These are phyloP conservation scores for Tetranychus truncatus DNA, from an alignment of 2,888 invertebrate genomes.

Conservation along the genomic window DNA sequence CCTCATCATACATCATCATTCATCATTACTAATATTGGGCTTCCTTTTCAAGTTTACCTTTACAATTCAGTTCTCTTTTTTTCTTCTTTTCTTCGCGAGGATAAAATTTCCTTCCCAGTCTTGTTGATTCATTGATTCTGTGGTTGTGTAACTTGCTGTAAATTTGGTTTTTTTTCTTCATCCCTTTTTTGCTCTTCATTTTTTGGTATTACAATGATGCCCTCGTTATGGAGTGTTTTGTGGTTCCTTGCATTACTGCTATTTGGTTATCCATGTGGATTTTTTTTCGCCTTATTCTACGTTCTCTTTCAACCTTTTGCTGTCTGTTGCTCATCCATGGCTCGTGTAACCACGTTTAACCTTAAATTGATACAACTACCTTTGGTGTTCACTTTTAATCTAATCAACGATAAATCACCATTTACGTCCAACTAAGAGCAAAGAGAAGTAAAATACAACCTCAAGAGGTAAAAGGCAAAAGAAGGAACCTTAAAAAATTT, in stretches of 20 bases:
- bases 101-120: too few species aligned
- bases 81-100: too few species aligned
- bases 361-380: slow-evolving; percentile 3
- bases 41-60: too few species aligned
- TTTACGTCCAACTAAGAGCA: not conserved
- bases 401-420: not conserved
- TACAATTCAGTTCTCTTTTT: too few species aligned
- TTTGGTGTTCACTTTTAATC: not conserved
- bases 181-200: too few species aligned
- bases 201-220: not conserved
- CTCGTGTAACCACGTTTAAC: not conserved
- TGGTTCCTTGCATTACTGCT: slow-evolving; percentile 32
- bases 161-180: too few species aligned
- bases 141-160: too few species aligned
- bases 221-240: slow-evolving; percentile 29
- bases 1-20: too few species aligned
- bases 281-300: slow-evolving; percentile 32
- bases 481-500: not conserved
- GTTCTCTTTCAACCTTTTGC: slow-evolving; percentile 30
- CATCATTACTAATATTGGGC: too few species aligned
- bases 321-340: slow-evolving; percentile 27
- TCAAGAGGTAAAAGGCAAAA: not conserved
- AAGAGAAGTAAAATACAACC: not conserved
- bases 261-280: slow-evolving; percentile 32
- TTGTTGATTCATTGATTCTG: too few species aligned